These are phyloP conservation scores for Sebastes vulpes DNA, from an alignment of 2,797 vertebrate species.

Conservation along the genomic window DNA sequence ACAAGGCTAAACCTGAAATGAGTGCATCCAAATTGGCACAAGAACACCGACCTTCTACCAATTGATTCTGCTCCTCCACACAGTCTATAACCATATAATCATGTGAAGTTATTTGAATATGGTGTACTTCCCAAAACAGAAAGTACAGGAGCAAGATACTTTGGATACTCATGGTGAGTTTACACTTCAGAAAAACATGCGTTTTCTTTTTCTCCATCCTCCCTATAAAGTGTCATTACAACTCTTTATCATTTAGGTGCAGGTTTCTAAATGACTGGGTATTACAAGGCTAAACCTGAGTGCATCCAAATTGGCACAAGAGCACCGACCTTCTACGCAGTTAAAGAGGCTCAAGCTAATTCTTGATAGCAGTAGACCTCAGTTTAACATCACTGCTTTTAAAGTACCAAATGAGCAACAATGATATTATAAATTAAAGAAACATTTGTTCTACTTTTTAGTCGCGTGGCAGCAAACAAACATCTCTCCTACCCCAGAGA, in stretches of 20 bases:
- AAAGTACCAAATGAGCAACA: background rate
- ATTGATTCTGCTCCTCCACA: background rate
- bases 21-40: background rate
- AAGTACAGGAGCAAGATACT: background rate
- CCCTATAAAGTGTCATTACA: too few relatives aligned
- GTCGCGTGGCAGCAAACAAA: background rate
- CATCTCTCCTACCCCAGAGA: background rate
- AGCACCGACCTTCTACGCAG: constrained; percentile 29
- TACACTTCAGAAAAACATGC: too few relatives aligned
- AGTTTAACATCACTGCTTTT: background rate
- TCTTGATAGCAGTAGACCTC: background rate
- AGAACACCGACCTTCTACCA: background rate
- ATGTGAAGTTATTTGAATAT: background rate
- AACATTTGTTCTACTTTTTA: background rate
- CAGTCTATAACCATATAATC: background rate
- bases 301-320: background rate
- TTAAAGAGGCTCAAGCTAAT: constrained; percentile 17
- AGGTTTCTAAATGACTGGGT: fast-evolving
- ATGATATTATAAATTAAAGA: background rate
- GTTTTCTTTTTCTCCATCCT: background rate
- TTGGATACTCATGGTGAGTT: too few relatives aligned
- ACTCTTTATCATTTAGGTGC: background rate
- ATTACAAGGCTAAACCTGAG: background rate
- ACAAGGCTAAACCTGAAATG: background rate
- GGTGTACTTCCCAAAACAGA: background rate